A percentile compares a stretch with the other conserved stretches of the same genome.
These are phyloP conservation scores for Eudemis profundana DNA, from an alignment of 2,888 invertebrate genomes.

Conservation along the genomic window DNA sequence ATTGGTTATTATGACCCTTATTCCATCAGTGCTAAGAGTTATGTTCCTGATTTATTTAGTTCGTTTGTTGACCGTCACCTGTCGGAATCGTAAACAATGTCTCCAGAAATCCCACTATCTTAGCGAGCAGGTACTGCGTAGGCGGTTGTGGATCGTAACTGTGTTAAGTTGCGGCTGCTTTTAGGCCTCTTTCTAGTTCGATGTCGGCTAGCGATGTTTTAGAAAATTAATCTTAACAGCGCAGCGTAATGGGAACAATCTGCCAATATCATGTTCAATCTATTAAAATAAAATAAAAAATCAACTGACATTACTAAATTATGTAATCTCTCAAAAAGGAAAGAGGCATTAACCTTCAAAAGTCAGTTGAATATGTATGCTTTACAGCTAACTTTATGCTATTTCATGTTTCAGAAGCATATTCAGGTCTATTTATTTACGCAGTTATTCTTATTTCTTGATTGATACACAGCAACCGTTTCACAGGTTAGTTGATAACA, in stretches of 20 bases:
- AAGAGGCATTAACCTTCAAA: too few species aligned
- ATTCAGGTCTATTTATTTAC: too few species aligned
- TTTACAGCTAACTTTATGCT: too few species aligned
- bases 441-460: too few species aligned
- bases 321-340: too few species aligned
- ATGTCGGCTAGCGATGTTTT: slow-evolving; percentile 17
- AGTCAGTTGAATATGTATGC: too few species aligned
- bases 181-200: slow-evolving; percentile 27
- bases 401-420: too few species aligned
- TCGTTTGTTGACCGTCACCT: slow-evolving; percentile 66
- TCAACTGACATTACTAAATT: too few species aligned
- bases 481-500: neutral
- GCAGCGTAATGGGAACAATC: neutral
- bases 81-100: slow-evolving; percentile 71
- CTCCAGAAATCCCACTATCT: slow-evolving; percentile 66
- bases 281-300: too few species aligned
- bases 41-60: slow-evolving; percentile 38
- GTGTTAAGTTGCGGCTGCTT: slow-evolving; percentile 17
- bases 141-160: slow-evolving; percentile 43
- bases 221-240: neutral
- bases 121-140: slow-evolving; percentile 57
- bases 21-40: neutral
- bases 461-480: too few species aligned
- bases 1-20: slow-evolving; percentile 15
- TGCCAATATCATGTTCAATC: too few species aligned